Evolutionary conservation across 2,888 invertebrate species (phyloP), one percentile per base, ranked within the genome.

Genomic region (Parnassius smintheus): DNA sequence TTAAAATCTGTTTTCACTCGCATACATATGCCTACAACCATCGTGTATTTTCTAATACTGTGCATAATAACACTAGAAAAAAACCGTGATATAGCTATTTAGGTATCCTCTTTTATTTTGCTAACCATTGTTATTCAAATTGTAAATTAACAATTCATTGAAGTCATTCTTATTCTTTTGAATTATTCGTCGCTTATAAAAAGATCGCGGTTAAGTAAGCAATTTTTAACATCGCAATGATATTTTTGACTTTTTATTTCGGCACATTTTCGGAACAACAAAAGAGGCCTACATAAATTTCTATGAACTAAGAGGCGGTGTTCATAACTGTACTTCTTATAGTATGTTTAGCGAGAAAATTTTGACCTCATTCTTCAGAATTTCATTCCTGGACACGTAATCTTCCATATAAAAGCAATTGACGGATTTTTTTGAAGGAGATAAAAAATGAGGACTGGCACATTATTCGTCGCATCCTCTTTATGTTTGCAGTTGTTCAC

Each of bases 121-220:
- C 72, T 72, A 68, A 57, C 75, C 72, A 85, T 85, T 87, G 85
- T 85, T 82, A 86, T 86, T 86, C 78, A 85, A 86, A 86, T 83
- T 75, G 74, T 72, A 78, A 81, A 86, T 87, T 83, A 84, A 82
- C 80, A 80, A 85, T 80, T 82, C 82, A 86, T 85, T 83, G 83
- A 77, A 76, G 77, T 82, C 83, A 82, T 76, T 81, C 77, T 73
- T 83, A 80, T 77, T 76, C 70, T 75, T 73, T 75, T 72, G 72
- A 78, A 80, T 78, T 77, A 78, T 76, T 75, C 78, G 71, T 65
- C 69, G 70, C 65, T 71, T 72, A 72, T 68, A 67, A 64, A 48
- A 55, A 56, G 66, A 66, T 52, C 52, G 51, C 64, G 63, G 70
- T 67, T 66, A 71, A 68, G 65, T 62, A 65, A 62, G 60, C 59